Conservation (phyloP, 2,888 invertebrate species). For the Nephrotoma flavescens region DNA sequence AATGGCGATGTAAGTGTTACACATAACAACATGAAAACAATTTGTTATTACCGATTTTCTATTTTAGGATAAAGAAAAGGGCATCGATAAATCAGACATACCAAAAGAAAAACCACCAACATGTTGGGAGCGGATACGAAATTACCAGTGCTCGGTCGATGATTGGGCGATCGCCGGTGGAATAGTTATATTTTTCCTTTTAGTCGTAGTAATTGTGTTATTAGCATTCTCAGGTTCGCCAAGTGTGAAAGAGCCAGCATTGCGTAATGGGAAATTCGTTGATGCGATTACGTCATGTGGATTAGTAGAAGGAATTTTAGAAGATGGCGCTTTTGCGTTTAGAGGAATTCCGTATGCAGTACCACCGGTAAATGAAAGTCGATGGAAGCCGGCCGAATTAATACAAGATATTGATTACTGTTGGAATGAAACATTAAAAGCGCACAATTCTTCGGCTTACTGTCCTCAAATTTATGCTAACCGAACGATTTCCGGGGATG, state of each 20-base stretch:
- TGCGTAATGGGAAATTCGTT: constrained; percentile 57
- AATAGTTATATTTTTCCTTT: constrained; percentile 41
- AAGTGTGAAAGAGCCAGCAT: constrained; percentile 39
- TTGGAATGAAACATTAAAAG: constrained; percentile 60
- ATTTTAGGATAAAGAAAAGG: constrained; percentile 22
- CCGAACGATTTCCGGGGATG: constrained; percentile 50
- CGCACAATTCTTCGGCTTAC: constrained; percentile 48
- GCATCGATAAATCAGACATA: constrained; percentile 1
- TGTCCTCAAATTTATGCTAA: constrained; percentile 58
- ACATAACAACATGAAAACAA: neutral
- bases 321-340: constrained; percentile 66
- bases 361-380: constrained; percentile 49
- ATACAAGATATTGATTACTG: constrained; percentile 54
- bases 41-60: neutral
- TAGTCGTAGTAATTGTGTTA: constrained; percentile 46
- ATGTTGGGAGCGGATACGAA: constrained; percentile 42
- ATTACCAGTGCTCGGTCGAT: constrained; percentile 50
- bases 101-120: constrained; percentile 29
- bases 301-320: constrained; percentile 58
- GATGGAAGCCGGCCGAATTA: constrained; percentile 56
- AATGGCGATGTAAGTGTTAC: constrained; percentile 14
- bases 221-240: constrained; percentile 44
- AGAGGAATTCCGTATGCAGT: constrained; percentile 69
- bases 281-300: constrained; percentile 65
- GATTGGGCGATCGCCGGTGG: constrained; percentile 42